phyloP scores from a whole-genome alignment of 2,113 vertebrate species.

The Psilopogon haemacephalus region DNA sequence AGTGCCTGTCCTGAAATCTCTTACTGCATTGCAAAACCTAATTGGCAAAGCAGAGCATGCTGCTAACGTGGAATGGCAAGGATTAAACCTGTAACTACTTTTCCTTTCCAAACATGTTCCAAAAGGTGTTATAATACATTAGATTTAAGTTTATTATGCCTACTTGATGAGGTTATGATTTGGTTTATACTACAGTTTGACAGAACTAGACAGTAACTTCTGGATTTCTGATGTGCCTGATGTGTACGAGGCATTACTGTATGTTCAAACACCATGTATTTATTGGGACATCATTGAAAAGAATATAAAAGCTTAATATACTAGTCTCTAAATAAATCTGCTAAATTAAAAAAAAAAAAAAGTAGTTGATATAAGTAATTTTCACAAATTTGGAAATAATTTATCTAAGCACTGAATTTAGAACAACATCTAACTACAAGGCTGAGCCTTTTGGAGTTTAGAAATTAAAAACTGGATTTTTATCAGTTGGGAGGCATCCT shows the following conservation, averaged over 20 bases:
- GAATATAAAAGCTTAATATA: neutral
- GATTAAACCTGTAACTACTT: neutral
- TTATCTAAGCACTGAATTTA: neutral
- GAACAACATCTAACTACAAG: neutral
- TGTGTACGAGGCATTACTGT: neutral
- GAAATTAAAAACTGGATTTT: neutral
- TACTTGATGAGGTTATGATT: neutral
- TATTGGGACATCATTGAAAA: neutral
- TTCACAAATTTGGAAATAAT: neutral
- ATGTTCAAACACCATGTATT: neutral
- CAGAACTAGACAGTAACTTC: neutral
- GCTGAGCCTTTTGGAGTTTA: neutral
- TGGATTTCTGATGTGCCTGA: neutral
- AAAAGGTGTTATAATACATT: neutral
- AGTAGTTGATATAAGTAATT: neutral
- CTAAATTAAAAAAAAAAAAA: neutral
- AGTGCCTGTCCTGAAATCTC: neutral
- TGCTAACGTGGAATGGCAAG: neutral
- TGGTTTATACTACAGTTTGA: neutral
- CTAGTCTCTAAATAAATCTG: neutral
- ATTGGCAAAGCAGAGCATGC: neutral
- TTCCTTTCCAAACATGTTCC: neutral
- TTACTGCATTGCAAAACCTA: neutral
- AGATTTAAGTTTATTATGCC: neutral
- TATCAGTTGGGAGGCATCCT: neutral